These are phyloP conservation scores for Minunthozetes semirufus DNA, from an alignment of 2,888 invertebrate genomes.

Conservation along the genomic window DNA sequence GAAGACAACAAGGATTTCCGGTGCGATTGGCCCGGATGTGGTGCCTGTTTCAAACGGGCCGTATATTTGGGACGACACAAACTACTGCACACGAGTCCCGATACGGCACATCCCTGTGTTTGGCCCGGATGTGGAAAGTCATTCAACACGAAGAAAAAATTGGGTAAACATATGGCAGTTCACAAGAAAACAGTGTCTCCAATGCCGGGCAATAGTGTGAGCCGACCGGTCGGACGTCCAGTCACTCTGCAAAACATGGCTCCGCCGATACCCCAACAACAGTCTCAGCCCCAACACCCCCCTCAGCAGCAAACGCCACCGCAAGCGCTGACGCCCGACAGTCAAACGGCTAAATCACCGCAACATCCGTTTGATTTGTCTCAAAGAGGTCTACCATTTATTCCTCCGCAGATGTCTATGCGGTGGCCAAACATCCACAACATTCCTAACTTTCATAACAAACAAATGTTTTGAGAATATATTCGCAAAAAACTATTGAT, in stretches of 20 bases:
- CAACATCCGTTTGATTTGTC: not conserved
- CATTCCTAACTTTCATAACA: no score
- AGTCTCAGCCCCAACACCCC: not conserved
- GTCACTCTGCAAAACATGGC: not conserved
- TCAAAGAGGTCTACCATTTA: not conserved
- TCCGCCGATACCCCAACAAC: no score
- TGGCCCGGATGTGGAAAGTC: constrained; percentile 10
- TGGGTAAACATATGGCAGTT: not conserved
- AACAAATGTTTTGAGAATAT: no score
- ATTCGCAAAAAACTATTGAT: no score
- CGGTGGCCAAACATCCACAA: no score
- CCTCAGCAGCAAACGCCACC: not conserved
- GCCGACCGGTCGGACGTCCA: not conserved
- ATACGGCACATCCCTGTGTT: not conserved
- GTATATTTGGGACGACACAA: not conserved
- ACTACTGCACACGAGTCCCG: not conserved
- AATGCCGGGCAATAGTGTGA: not conserved
- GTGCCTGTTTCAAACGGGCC: not conserved
- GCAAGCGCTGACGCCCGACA: not conserved
- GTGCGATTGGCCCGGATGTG: constrained; percentile 10
- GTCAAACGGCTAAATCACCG: not conserved
- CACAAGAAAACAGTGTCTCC: not conserved
- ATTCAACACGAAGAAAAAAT: not conserved
- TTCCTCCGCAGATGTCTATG: no score
- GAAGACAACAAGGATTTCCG: not conserved